These are phyloP conservation scores for Dicaeum eximium DNA, from an alignment of 2,113 vertebrate genomes.

Conservation along the genomic window DNA sequence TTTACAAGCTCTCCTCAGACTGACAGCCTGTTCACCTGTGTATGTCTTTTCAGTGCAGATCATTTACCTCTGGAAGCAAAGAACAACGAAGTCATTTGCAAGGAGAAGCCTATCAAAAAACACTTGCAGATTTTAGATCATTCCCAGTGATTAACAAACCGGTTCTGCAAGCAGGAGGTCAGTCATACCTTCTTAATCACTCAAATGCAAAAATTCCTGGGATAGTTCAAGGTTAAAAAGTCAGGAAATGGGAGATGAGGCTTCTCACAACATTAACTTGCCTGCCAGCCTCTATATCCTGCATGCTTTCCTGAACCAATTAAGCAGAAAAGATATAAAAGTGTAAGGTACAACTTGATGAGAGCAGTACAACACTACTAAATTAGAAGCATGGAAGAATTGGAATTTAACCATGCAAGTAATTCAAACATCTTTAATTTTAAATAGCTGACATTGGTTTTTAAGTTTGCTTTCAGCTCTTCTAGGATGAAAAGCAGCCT, in stretches of 20 bases:
- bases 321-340: conserved; percentile 14
- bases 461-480: background rate
- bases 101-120: background rate
- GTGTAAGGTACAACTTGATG: background rate
- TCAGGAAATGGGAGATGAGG: conserved; percentile 38
- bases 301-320: conserved; percentile 3
- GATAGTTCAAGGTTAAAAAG: conserved; percentile 52
- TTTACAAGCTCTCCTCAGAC: background rate
- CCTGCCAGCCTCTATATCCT: conserved; percentile 35
- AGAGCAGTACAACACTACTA: background rate
- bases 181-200: conserved; percentile 44
- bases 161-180: conserved; percentile 37
- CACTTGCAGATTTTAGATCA: conserved; percentile 16
- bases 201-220: conserved; percentile 49
- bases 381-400: background rate
- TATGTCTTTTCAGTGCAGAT: background rate
- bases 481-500: background rate
- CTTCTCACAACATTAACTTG: conserved; percentile 60
- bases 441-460: background rate
- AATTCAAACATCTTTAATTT: background rate
- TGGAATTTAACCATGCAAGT: background rate
- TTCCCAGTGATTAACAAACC: conserved; percentile 42
- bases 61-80: conserved; percentile 3
- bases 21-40: background rate
- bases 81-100: background rate